phyloP scores from a whole-genome alignment of 2,113 vertebrate species.

The Xerus inauris region DNA sequence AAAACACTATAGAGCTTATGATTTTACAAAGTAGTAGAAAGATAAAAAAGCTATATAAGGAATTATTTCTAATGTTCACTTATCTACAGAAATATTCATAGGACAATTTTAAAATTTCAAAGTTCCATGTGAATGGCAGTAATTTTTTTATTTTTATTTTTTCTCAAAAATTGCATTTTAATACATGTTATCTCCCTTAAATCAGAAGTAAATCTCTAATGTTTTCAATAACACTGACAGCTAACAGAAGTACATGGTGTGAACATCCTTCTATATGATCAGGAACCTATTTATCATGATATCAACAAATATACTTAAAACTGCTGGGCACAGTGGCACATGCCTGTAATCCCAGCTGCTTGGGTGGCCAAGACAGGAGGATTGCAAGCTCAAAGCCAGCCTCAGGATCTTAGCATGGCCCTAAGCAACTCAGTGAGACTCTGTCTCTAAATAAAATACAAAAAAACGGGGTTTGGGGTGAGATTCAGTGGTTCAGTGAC shows the following conservation, averaged over 20 bases:
- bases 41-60: background rate
- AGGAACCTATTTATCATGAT: background rate
- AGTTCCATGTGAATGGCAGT: background rate
- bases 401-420: too few relatives aligned
- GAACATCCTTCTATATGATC: background rate
- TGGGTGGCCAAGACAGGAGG: too few relatives aligned
- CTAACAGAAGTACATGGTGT: background rate
- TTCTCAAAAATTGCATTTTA: too few relatives aligned
- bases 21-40: background rate
- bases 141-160: too few relatives aligned
- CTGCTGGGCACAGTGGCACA: too few relatives aligned
- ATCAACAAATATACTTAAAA: background rate
- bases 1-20: background rate
- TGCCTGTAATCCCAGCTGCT: too few relatives aligned
- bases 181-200: background rate
- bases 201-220: background rate
- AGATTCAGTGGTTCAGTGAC: too few relatives aligned
- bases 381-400: too few relatives aligned
- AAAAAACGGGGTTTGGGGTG: too few relatives aligned
- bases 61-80: slow-evolving; percentile 6
- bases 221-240: background rate
- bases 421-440: too few relatives aligned
- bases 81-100: background rate
- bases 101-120: background rate
- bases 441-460: too few relatives aligned